These are phyloP conservation scores for Resseliella maxima DNA, from an alignment of 2,888 invertebrate genomes.

Conservation along the genomic window DNA sequence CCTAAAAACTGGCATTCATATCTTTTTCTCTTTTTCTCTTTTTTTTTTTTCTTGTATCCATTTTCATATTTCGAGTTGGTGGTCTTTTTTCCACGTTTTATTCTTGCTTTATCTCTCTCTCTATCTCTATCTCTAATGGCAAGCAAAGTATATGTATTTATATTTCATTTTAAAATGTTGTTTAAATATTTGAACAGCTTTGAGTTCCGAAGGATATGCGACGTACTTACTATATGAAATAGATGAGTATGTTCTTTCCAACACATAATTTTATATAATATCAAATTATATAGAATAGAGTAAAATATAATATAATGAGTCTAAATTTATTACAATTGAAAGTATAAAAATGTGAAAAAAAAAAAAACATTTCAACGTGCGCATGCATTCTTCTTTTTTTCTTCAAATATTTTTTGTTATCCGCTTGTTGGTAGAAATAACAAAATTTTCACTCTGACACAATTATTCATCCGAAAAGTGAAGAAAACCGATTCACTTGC, in stretches of 20 bases:
- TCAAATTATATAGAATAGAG: not conserved
- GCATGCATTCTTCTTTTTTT: too few relatives aligned
- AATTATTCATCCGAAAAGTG: too few relatives aligned
- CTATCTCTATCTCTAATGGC: constrained; percentile 35
- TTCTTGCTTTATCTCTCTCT: not conserved
- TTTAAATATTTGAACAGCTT: constrained; percentile 51
- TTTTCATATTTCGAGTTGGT: constrained; percentile 13
- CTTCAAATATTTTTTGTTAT: too few relatives aligned
- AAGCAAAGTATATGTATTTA: constrained; percentile 30
- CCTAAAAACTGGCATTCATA: constrained; percentile 8
- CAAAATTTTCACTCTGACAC: too few relatives aligned
- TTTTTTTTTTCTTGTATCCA: constrained; percentile 17
- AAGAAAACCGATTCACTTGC: too few relatives aligned
- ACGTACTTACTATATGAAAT: not conserved
- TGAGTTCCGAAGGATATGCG: constrained; percentile 48
- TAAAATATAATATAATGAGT: not conserved
- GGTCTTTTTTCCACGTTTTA: not conserved
- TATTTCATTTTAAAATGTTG: constrained; percentile 51
- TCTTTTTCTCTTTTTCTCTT: not conserved
- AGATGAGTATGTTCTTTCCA: not conserved
- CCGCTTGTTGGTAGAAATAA: too few relatives aligned
- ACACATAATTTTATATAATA: not conserved
- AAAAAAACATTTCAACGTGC: not conserved
- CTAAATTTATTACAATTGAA: not conserved
- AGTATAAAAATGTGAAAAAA: not conserved